Evolutionary conservation across 1,140 invertebrate genomes (phyloP).

Genomic region (Calycopis cecrops): DNA sequence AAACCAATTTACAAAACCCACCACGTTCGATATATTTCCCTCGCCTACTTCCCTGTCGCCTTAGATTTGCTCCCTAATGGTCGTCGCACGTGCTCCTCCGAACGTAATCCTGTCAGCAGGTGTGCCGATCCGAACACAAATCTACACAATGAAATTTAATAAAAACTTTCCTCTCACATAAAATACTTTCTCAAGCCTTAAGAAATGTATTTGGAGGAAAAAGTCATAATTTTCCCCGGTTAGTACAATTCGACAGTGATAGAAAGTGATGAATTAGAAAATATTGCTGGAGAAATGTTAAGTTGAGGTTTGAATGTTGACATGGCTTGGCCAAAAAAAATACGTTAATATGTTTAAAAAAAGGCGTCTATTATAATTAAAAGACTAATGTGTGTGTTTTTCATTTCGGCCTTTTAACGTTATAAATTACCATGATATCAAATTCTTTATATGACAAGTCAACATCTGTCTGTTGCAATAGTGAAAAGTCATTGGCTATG

Average conservation of each 20-base stretch:
- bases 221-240: neutral
- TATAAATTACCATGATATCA: too few relatives aligned
- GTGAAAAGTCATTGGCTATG: too few relatives aligned
- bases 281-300: conserved; percentile 18
- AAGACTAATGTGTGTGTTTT: too few relatives aligned
- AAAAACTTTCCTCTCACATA: conserved; percentile 36
- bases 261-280: too few relatives aligned
- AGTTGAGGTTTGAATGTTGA: neutral
- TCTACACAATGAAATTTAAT: conserved; percentile 51
- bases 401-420: too few relatives aligned
- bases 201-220: conserved; percentile 25
- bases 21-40: conserved; percentile 23
- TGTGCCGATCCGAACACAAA: conserved; percentile 47
- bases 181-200: conserved; percentile 14
- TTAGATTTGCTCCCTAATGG: conserved; percentile 27
- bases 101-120: conserved; percentile 50
- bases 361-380: too few relatives aligned
- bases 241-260: conserved; percentile 9
- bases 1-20: too few relatives aligned
- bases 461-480: too few relatives aligned
- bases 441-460: too few relatives aligned
- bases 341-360: too few relatives aligned
- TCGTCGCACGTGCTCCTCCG: conserved; percentile 25
- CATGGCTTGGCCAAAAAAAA: too few relatives aligned
- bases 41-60: conserved; percentile 19